A percentile compares a stretch with the other conserved stretches of the same genome.
phyloP scores from a whole-genome alignment of 2,888 invertebrate species.

The Apamea monoglypha region DNA sequence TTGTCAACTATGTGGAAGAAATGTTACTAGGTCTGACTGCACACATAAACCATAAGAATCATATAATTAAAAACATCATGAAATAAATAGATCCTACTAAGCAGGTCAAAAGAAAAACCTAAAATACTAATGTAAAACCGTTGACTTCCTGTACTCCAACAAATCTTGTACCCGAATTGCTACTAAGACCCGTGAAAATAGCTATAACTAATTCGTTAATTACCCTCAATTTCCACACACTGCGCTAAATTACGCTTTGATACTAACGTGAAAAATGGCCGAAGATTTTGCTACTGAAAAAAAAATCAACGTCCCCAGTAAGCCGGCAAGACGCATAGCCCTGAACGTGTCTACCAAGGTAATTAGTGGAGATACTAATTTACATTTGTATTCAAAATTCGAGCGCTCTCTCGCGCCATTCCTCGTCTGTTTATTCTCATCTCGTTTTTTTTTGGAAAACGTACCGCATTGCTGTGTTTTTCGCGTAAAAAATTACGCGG shows the following conservation, averaged over 20 bases:
- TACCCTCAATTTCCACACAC: slow-evolving; percentile 69
- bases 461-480: slow-evolving; percentile 90
- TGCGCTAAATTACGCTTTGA: slow-evolving; percentile 68
- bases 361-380: slow-evolving; percentile 91
- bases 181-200: slow-evolving; percentile 39
- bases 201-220: slow-evolving; percentile 65
- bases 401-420: slow-evolving; percentile 88
- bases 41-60: neutral
- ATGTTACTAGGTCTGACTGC: neutral
- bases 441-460: slow-evolving; percentile 85
- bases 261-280: slow-evolving; percentile 80
- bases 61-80: too few relatives aligned
- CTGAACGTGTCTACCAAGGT: slow-evolving; percentile 87
- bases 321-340: slow-evolving; percentile 89
- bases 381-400: slow-evolving; percentile 91
- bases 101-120: neutral
- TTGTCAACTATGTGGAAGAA: neutral
- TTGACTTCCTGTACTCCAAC: slow-evolving; percentile 7
- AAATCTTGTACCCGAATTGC: slow-evolving; percentile 47
- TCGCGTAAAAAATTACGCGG: slow-evolving; percentile 88
- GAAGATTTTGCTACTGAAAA: slow-evolving; percentile 85
- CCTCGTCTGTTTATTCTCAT: slow-evolving; percentile 90
- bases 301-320: slow-evolving; percentile 84
- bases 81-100: neutral
- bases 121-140: slow-evolving; percentile 9